phyloP scores from a whole-genome alignment of 2,797 vertebrate genomes.

The Myripristis jacobus region DNA sequence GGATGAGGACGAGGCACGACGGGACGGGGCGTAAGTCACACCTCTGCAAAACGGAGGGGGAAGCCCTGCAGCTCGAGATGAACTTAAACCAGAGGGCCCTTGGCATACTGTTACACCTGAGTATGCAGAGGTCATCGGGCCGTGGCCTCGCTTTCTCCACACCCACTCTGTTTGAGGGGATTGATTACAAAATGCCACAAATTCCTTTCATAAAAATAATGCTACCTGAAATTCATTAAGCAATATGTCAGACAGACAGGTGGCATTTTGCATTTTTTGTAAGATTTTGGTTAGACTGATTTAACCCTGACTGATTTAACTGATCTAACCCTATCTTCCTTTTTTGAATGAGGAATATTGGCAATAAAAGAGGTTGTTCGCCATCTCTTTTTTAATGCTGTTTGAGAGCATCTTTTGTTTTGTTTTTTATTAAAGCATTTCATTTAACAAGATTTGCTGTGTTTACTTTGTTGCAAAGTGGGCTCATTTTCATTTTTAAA shows the following conservation, averaged over 20 bases:
- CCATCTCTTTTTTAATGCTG: no score
- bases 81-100: slow-evolving; percentile 13
- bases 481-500: no score
- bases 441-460: background rate
- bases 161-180: background rate
- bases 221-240: background rate
- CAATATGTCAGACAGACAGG: background rate
- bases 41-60: slow-evolving; percentile 5
- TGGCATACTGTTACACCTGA: slow-evolving; percentile 34
- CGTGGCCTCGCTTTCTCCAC: background rate
- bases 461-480: no score
- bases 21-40: slow-evolving; percentile 50
- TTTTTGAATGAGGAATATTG: no score
- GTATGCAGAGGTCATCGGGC: slow-evolving; percentile 24
- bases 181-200: background rate
- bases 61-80: slow-evolving; percentile 18
- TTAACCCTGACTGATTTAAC: no score
- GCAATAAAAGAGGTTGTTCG: no score
- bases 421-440: background rate
- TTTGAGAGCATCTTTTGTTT: no score
- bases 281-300: slow-evolving; percentile 3
- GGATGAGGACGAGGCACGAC: slow-evolving; percentile 30
- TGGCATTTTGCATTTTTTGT: background rate
- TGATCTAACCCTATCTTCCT: no score
- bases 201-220: slow-evolving; percentile 10